Evolutionary conservation across 2,888 invertebrate genomes (phyloP).

Genomic region (Prenolepis imparis): DNA sequence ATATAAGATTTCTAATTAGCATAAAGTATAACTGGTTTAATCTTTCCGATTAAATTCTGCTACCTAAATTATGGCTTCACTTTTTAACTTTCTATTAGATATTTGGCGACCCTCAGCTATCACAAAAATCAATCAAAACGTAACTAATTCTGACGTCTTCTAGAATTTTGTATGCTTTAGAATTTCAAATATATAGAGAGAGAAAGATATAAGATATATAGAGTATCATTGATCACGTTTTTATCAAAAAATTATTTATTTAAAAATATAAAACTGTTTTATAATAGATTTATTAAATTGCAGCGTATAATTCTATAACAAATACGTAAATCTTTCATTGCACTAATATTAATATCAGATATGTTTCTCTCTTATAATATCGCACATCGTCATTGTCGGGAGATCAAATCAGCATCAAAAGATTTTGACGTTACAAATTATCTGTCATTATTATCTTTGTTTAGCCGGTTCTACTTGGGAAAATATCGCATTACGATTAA

Average conservation of each 20-base stretch:
- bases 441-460: constrained; percentile 12
- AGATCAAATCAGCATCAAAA: neutral
- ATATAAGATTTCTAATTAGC: neutral
- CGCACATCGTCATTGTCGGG: neutral
- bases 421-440: neutral
- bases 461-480: neutral
- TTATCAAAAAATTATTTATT: neutral
- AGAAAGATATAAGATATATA: neutral
- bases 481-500: constrained; percentile 30
- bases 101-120: neutral
- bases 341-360: neutral
- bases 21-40: constrained; percentile 18
- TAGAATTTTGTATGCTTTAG: neutral
- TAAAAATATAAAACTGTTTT: neutral
- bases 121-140: neutral
- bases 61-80: neutral
- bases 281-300: neutral
- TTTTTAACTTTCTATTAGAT: constrained; percentile 2
- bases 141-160: neutral
- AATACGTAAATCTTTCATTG: constrained; percentile 3
- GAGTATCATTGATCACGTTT: neutral
- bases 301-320: neutral
- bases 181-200: neutral
- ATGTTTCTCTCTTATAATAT: neutral
- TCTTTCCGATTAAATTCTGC: neutral